phyloP scores from a whole-genome alignment of 2,113 vertebrate genomes.

The Cnemophilus loriae region DNA sequence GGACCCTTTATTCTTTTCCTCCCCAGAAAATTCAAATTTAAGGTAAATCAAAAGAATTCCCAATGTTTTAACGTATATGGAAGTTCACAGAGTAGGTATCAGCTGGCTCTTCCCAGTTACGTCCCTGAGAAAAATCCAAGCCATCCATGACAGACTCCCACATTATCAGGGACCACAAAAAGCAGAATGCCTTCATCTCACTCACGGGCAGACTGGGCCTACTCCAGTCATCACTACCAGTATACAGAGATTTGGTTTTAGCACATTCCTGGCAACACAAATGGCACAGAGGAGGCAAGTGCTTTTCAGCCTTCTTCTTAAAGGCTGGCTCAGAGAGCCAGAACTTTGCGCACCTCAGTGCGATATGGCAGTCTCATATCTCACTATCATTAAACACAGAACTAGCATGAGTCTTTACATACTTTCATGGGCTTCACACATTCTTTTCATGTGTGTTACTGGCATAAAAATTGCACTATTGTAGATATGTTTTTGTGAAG shows the following conservation, averaged over 20 bases:
- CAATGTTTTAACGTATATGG: neutral
- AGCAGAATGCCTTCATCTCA: neutral
- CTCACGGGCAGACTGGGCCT: neutral
- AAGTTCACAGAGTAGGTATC: neutral
- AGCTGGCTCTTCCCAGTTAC: neutral
- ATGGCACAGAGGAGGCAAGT: neutral
- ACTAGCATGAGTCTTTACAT: neutral
- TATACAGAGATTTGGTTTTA: neutral
- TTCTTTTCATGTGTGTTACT: neutral
- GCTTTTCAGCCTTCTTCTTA: neutral
- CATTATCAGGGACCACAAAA: neutral
- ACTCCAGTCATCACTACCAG: neutral
- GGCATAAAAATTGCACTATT: neutral
- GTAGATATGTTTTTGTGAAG: neutral
- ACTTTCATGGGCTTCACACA: neutral
- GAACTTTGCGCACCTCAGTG: neutral
- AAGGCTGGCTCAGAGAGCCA: neutral
- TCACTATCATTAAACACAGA: neutral
- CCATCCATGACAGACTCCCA: neutral
- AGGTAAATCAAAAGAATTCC: neutral
- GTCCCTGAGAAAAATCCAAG: neutral
- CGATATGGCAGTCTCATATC: neutral
- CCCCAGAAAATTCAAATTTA: neutral
- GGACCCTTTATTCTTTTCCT: neutral
- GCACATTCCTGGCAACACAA: slow-evolving; percentile 7